Base-by-base conservation (phyloP, 2,888 invertebrate genomes). In the Formica aserva region DNA sequence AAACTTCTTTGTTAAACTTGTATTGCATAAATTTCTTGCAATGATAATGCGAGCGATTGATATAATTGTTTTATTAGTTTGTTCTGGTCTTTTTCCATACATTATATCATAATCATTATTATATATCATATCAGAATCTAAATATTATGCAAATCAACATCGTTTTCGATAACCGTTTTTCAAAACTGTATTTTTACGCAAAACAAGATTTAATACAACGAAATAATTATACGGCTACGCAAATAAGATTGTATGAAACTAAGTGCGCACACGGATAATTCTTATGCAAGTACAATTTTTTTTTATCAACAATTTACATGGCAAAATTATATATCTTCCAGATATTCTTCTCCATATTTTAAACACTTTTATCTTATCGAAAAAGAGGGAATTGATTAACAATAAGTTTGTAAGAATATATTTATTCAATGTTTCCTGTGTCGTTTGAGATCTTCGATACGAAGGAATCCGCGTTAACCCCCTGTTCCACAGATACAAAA, bases 121-220 rank as follows among this genome's bases (percentile, higher is more conserved):
- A 32, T 15, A 1, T 67, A n/a, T 29, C 15, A 35, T n/a, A 35
- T 55, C 35, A 35, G 15, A 38, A 55, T 35, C 15, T 1, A 55
- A 71, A 55, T 32, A 29, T 48, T 52, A 35, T 52, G 32, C 8
- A 52, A 67, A 48, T 69, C 29, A 15, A 67, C 26, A 67, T 67
- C 13, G 18, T 48, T n/a, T 11, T 18, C 11, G 18, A 38, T 11
- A 15, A 5, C 15, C 1, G 15, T 1, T 8, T 11, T 38, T 35
- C 18, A 3, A 72, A 57, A 4, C 35, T 72, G 3, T 72, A 38
- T 55, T 38, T 71, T 35, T 57, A 32, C 15, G 5, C 5, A 18
- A 57, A 72, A 38, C 1, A 38, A 55, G 26, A 57, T 26, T 55
- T 57, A 57, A 48, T 48, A 2, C 22, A 72, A 13, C 6, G 8